Conservation (phyloP, 2,888 invertebrate genomes). For the Linyphia triangularis region DNA sequence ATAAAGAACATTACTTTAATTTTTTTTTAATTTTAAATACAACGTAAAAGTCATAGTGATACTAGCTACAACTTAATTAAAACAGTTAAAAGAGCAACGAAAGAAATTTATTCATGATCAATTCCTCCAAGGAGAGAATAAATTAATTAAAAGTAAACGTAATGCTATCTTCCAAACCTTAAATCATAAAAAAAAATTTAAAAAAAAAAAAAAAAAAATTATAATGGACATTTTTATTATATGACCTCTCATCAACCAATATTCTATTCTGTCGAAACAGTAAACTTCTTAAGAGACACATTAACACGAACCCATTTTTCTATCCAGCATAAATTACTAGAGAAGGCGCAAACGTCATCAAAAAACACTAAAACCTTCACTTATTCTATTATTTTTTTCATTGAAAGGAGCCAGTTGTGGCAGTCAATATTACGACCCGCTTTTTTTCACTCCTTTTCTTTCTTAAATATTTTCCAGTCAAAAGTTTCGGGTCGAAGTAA, state of each 20-base stretch:
- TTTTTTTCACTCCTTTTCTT: neutral
- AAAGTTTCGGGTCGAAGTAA: neutral
- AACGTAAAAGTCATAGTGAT: no score
- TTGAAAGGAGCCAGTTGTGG: neutral
- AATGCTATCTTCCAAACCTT: no score
- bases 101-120: no score
- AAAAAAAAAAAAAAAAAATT: no score
- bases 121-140: no score
- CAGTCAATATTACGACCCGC: slow-evolving; percentile 17
- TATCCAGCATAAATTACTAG: neutral
- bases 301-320: neutral
- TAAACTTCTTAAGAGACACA: neutral
- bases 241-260: neutral
- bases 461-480: neutral
- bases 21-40: no score
- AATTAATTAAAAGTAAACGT: no score
- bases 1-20: no score
- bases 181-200: no score
- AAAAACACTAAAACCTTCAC: neutral
- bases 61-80: no score
- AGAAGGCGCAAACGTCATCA: slow-evolving; percentile 27
- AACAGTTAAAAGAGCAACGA: no score
- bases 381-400: neutral
- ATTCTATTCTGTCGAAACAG: neutral
- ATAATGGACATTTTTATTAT: neutral